These are phyloP conservation scores for Balaenoptera acutorostrata DNA, from an alignment of 2,113 vertebrate species.

Conservation along the genomic window DNA sequence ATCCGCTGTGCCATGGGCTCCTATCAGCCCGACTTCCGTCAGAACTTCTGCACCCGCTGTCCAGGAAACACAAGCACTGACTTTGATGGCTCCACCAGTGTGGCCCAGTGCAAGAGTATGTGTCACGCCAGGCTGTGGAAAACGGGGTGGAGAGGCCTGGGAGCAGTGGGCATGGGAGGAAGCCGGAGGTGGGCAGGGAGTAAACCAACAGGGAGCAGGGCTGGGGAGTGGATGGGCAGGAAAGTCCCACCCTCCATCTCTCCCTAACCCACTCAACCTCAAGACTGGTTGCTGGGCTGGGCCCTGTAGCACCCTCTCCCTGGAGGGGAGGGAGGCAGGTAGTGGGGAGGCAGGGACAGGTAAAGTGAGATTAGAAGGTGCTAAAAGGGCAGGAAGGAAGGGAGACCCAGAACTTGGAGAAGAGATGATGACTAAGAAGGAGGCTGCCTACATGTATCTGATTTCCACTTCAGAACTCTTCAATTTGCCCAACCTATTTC, in stretches of 20 bases:
- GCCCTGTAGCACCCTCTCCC: background rate
- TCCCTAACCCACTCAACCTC: background rate
- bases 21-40: conserved; percentile 95
- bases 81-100: conserved; percentile 95
- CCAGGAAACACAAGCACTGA: conserved; percentile 97
- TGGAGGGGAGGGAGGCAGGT: background rate
- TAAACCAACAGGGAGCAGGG: background rate
- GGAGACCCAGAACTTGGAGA: background rate
- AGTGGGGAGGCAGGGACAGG: background rate
- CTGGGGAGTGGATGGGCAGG: background rate
- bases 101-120: conserved; percentile 98
- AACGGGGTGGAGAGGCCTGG: background rate
- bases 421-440: background rate
- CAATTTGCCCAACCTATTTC: accelerated
- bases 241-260: background rate
- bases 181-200: background rate
- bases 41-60: conserved; percentile 96
- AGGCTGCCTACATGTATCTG: background rate
- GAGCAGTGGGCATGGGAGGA: background rate
- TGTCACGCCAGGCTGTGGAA: conserved; percentile 12
- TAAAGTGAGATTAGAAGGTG: background rate
- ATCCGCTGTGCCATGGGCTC: conserved; percentile 95
- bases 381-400: background rate
- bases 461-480: background rate
- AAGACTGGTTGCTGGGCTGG: background rate